Evolutionary conservation across 30 jellyfish, hydroid and myxozoan species (phyloP), one percentile per base, ranked within the genome.

Genomic region (Mastigias papua): DNA sequence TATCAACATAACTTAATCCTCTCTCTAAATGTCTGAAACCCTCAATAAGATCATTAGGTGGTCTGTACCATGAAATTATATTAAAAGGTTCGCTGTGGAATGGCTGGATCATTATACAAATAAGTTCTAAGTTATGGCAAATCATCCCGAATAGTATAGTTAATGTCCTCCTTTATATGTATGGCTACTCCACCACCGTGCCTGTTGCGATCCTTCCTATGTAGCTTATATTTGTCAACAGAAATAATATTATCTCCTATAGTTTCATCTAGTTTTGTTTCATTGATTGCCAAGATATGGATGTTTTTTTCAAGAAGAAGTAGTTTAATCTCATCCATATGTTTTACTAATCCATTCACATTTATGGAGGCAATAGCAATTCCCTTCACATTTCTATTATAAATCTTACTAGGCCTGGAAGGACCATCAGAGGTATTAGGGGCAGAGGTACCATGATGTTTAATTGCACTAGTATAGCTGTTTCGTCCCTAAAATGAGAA

Each of bases 131-230:
- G 2, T 48, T 26, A 8, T 66, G 48, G 78, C 48, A 66, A 31
- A 66, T 66, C 78, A 26, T 26, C 20, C 48, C 78, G 5, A 2
- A 2, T 19, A 26, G 7, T 6, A 66, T 26, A 66, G 48, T 48
- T 66, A 1, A 66, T 31, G 48, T 28, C n/a, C 19, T 66, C 50
- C 23, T 48, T 66, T 4, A 66, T 66, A n/a, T 66, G 23, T 28
- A 66, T 28, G n/a, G 78, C 78, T 26, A 66, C 78, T 13, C 78
- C 78, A 11, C 35, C 69, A 8, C 9, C 69, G 69, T 57, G 69
- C 23, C 69, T 57, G 23, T 57, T 57, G 69, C 23, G 69, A 57
- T 57, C 69, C 17, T 19, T 57, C 23, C 69, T 57, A 8, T 22
- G 7, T 57, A 57, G 69, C 5, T 57, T 22, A 57, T 3, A 57